These are phyloP conservation scores for Dufourea novaeangliae DNA, from an alignment of 1,140 invertebrate species.

Conservation along the genomic window DNA sequence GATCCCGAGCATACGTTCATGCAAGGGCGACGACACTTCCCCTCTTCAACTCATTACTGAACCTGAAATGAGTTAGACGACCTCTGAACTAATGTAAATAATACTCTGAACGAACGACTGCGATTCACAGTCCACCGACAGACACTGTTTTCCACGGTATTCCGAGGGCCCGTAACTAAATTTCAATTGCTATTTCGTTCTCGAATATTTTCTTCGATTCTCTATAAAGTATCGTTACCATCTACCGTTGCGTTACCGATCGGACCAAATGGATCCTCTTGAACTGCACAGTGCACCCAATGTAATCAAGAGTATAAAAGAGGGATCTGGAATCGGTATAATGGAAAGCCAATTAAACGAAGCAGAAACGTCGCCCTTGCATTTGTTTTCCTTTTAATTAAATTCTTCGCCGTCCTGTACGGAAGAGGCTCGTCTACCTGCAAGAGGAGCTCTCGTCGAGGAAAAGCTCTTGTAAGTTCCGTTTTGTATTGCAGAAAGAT, in stretches of 20 bases:
- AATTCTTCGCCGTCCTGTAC: background rate
- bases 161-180: too few relatives aligned
- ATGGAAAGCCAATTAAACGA: background rate
- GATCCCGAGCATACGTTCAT: constrained; percentile 21
- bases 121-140: background rate
- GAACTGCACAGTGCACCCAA: too few relatives aligned
- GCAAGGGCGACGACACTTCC: constrained; percentile 46
- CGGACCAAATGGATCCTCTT: too few relatives aligned
- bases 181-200: too few relatives aligned
- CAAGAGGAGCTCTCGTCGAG: background rate
- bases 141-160: background rate
- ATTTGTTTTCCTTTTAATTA: background rate
- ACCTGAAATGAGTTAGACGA: constrained; percentile 38
- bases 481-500: constrained; percentile 13
- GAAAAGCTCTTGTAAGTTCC: constrained; percentile 1
- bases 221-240: too few relatives aligned
- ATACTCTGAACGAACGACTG: background rate
- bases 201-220: too few relatives aligned
- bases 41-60: constrained; percentile 33
- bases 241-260: too few relatives aligned
- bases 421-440: background rate
- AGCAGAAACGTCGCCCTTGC: background rate
- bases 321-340: background rate
- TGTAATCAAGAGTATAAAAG: background rate
- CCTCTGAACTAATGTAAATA: constrained; percentile 34